Base-by-base conservation (phyloP, 1,140 invertebrate genomes). In the Hylyphantes graminicola region DNA sequence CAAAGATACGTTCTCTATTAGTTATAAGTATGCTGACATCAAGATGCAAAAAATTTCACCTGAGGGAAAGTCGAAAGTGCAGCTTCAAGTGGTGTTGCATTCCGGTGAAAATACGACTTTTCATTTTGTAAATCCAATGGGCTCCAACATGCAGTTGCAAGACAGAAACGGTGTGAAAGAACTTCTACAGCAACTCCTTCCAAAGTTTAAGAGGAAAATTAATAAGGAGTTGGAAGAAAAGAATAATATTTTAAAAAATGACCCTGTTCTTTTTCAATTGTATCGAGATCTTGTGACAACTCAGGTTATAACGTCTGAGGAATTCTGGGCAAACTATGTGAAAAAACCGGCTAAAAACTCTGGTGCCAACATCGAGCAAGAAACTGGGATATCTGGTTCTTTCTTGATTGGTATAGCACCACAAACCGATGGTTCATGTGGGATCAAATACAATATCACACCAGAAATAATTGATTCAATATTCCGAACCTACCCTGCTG, bases 31-130 rank as follows among this genome's bases (percentile, higher is more conserved):
- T 92, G 94, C 95, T 67, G 97, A 99, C 89, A 98, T 99, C 86
- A 98, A 98, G 93, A 93, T 94, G 83, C 98, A 99, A 92, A 98
- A 99, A 91, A 99, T 99, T 87, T 99, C 97, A 70, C 97, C 98
- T 0, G 97, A 97, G 88, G 96, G 96, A 11, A 99, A 99, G 91
- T 94, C 96, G 35, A 99, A 99, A 92, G 96, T 99, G 76, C 98
- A 99, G 90, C 91, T 99, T n/a, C 98, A 99, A 92, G 93, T 99
- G 12, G 96, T 99, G 55, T 91, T 99, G 85, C 95, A 98, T 88
- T 96, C 97, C 92, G 95, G 96, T 48, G 93, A 94, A 64, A 96
- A 96, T 19, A 97, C 96, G 2, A 99, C 97, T 54, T 99, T 99
- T 92, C 98, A 99, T 89, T 99, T 99, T 91, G 94, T 96, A 61